phyloP scores from a whole-genome alignment of 2,888 invertebrate species.

The Bellardia pandia region DNA sequence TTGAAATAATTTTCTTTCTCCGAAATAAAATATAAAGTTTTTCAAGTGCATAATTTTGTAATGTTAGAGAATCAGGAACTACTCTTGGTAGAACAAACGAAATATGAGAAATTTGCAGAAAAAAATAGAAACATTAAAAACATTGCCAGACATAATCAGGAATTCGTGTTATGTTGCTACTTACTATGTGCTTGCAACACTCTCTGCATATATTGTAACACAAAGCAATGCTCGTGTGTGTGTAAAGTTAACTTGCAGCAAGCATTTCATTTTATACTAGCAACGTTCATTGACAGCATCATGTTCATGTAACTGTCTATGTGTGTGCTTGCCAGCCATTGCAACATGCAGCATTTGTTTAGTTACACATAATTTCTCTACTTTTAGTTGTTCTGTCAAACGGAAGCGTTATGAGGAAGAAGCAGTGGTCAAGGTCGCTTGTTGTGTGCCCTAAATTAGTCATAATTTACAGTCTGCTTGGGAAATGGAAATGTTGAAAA shows the following conservation, averaged over 20 bases:
- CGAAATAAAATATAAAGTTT: conserved; percentile 4
- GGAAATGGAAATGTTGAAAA: too few relatives aligned
- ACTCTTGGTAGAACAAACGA: background rate
- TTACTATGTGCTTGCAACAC: conserved; percentile 52
- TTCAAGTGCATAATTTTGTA: conserved; percentile 52
- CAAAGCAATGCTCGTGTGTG: background rate
- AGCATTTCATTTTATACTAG: background rate
- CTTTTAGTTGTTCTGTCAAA: background rate
- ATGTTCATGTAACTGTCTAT: conserved; percentile 15
- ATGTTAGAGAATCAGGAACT: conserved; percentile 2
- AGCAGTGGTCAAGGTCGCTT: conserved; percentile 4
- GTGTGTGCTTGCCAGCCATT: background rate
- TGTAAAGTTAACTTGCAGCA: background rate
- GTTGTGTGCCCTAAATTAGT: conserved; percentile 3
- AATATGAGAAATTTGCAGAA: background rate
- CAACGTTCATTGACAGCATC: conserved; percentile 53
- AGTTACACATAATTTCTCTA: background rate
- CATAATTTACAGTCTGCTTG: background rate
- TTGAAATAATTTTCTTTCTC: background rate
- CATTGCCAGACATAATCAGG: conserved; percentile 59
- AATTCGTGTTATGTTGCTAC: conserved; percentile 51
- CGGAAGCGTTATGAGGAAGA: background rate
- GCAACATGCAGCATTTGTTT: background rate
- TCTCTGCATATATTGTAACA: background rate
- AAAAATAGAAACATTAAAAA: conserved; percentile 29